phyloP scores from a whole-genome alignment of 2,113 vertebrate species.

The Ammodytes marinus region DNA sequence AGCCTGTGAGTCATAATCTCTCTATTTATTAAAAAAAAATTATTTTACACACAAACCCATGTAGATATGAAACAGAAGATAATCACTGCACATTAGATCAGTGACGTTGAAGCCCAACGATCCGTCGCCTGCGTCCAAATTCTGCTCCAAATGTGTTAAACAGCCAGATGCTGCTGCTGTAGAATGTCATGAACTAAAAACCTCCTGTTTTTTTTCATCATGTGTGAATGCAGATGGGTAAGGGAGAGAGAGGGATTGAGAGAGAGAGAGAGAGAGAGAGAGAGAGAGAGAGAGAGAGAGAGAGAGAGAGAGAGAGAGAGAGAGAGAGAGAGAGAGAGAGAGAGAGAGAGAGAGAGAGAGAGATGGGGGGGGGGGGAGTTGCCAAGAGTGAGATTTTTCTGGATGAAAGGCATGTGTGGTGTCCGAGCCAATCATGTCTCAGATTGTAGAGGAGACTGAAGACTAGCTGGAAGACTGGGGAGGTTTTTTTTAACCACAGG shows the following conservation, averaged over 20 bases:
- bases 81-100: constrained; percentile 60
- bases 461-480: background rate
- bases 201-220: background rate
- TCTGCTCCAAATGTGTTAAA: constrained; percentile 23
- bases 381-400: constrained; percentile 50
- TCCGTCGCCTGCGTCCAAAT: constrained; percentile 28
- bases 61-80: constrained; percentile 26
- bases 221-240: constrained; percentile 40
- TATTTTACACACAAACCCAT: constrained; percentile 24
- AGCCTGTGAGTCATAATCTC: constrained; percentile 44
- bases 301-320: no score
- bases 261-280: no score
- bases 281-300: no score
- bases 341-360: no score
- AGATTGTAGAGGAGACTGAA: background rate
- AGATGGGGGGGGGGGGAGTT: constrained; percentile 36
- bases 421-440: background rate
- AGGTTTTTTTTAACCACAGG: background rate
- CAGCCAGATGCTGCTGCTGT: constrained; percentile 24
- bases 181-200: constrained; percentile 6
- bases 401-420: constrained; percentile 30
- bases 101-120: constrained; percentile 47
- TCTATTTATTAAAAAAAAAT: constrained; percentile 3
- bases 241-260: no score
- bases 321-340: no score